phyloP scores from a whole-genome alignment of 2,113 vertebrate species.

The Ptychochromis oligacanthus region DNA sequence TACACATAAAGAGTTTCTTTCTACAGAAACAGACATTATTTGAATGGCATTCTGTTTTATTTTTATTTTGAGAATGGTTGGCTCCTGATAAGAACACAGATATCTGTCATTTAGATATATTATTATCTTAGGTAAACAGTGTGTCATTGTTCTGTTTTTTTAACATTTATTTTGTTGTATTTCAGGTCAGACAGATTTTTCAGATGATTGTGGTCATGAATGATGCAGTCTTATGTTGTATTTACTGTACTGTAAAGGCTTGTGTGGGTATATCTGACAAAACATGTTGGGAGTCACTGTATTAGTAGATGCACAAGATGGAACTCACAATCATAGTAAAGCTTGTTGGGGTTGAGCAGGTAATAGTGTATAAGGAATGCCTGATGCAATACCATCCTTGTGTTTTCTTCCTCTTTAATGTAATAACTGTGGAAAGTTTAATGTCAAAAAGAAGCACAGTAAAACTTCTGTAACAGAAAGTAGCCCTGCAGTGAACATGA shows the following conservation, averaged over 20 bases:
- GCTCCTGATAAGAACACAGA: too few relatives aligned
- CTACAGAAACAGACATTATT: too few relatives aligned
- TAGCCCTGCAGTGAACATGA: neutral
- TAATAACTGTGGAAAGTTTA: neutral
- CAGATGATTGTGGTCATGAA: too few relatives aligned
- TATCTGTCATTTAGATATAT: too few relatives aligned
- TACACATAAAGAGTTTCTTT: neutral
- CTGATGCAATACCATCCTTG: neutral
- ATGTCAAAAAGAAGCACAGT: neutral
- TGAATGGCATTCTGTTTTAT: too few relatives aligned
- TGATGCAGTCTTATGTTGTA: too few relatives aligned
- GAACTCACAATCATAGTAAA: neutral
- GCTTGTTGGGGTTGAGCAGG: neutral
- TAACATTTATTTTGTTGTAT: too few relatives aligned
- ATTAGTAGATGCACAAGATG: neutral
- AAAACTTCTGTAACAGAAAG: neutral
- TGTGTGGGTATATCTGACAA: neutral
- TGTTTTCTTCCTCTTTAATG: neutral
- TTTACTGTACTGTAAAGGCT: neutral
- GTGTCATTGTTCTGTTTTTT: too few relatives aligned
- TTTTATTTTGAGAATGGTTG: too few relatives aligned
- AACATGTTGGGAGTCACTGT: neutral
- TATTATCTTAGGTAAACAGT: too few relatives aligned
- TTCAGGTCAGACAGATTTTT: neutral
- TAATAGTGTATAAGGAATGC: neutral